Evolutionary conservation across 2,113 vertebrate genomes (phyloP).

Genomic region (Hippocampus guttulatus): DNA sequence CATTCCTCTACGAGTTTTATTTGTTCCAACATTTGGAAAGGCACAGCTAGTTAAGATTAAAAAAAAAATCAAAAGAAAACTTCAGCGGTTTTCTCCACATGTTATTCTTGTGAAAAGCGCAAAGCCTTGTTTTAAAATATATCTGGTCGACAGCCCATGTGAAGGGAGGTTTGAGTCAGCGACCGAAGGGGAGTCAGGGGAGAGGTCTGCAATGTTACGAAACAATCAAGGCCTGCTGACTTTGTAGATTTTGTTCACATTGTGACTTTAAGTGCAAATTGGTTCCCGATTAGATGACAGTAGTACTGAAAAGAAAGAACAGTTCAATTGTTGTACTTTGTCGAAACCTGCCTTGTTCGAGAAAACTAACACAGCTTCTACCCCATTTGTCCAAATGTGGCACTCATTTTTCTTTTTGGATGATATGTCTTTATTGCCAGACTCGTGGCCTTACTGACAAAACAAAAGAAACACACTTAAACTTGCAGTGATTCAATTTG

Average conservation of each 20-base stretch:
- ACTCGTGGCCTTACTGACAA: constrained; percentile 43
- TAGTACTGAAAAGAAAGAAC: background rate
- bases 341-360: background rate
- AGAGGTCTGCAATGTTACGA: background rate
- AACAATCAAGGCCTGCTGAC: background rate
- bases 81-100: background rate
- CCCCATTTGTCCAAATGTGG: background rate
- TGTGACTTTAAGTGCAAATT: background rate
- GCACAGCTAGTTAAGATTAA: background rate
- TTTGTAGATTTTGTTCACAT: background rate
- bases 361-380: background rate
- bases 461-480: constrained; percentile 31
- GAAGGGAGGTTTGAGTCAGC: background rate
- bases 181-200: background rate
- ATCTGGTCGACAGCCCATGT: background rate
- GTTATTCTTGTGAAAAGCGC: background rate
- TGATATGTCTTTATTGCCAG: constrained; percentile 35
- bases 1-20: background rate
- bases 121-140: background rate
- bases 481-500: constrained; percentile 16
- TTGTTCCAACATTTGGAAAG: background rate
- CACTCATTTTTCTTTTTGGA: constrained; percentile 1
- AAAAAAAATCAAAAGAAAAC: background rate
- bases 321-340: background rate
- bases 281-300: constrained; percentile 5